Evolutionary conservation across 2,888 invertebrate genomes (phyloP).

Genomic region (Volucella inflata): DNA sequence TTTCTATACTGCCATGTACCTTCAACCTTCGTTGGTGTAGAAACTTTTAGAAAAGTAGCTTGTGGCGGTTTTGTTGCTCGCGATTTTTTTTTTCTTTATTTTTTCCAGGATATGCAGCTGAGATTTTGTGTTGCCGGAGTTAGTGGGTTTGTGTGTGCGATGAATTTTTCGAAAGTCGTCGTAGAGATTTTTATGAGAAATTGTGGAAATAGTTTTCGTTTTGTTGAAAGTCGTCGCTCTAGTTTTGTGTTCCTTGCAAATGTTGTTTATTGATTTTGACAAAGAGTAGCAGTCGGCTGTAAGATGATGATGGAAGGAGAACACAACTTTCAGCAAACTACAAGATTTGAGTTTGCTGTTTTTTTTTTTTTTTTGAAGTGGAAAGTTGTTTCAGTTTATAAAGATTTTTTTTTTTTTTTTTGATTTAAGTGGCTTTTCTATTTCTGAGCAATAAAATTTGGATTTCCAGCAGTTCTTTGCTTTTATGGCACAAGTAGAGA

Average conservation of each 20-base stretch:
- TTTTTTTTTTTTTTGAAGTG: not conserved
- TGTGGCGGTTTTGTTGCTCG: slow-evolving; percentile 20
- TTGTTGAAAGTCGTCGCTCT: not conserved
- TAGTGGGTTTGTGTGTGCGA: slow-evolving; percentile 25
- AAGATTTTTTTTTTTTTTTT: not conserved
- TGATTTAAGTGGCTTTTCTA: slow-evolving; percentile 3
- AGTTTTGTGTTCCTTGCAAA: slow-evolving; percentile 31
- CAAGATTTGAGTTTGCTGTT: not conserved
- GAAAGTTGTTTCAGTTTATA: slow-evolving; percentile 1
- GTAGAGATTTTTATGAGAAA: slow-evolving; percentile 61
- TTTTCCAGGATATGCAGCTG: slow-evolving; percentile 57
- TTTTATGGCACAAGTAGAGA: too few relatives aligned
- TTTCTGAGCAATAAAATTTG: not conserved
- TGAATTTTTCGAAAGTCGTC: slow-evolving; percentile 19
- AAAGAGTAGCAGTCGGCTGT: not conserved
- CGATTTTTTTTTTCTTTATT: not conserved
- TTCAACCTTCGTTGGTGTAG: not conserved
- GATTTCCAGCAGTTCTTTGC: too few relatives aligned
- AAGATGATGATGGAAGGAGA: not conserved
- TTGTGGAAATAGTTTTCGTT: slow-evolving; percentile 37
- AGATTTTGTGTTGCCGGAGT: slow-evolving; percentile 42
- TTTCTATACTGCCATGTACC: too few relatives aligned
- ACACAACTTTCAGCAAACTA: slow-evolving; percentile 6
- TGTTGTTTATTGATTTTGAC: slow-evolving; percentile 59
- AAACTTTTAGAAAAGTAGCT: slow-evolving; percentile 46